These are phyloP conservation scores for Heliconius ethilla DNA, from an alignment of 2,888 invertebrate genomes.

Conservation along the genomic window DNA sequence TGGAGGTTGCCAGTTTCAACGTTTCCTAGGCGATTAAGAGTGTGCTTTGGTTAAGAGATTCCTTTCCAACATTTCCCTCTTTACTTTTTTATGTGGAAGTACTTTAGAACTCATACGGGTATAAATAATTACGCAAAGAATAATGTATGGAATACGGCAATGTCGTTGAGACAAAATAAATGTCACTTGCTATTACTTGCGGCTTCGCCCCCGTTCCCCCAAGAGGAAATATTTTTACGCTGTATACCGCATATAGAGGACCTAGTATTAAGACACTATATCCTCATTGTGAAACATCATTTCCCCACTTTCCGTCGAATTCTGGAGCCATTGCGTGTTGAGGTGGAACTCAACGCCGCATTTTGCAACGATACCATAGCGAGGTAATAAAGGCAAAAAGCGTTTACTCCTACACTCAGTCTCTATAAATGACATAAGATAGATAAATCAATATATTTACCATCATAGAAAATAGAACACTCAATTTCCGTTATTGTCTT, in stretches of 20 bases:
- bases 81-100: conserved; percentile 25
- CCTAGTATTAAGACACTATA: not conserved
- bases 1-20: conserved; percentile 28
- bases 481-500: not conserved
- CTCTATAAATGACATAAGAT: not conserved
- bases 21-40: conserved; percentile 29
- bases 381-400: not conserved
- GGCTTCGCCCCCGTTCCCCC: not conserved
- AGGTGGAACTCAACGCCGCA: not conserved
- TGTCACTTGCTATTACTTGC: not conserved
- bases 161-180: not conserved
- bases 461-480: not conserved
- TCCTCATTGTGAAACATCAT: not conserved
- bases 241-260: not conserved
- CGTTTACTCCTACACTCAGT: not conserved
- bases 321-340: not conserved
- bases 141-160: conserved; percentile 4
- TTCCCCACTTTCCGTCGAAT: not conserved
- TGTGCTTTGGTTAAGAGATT: conserved; percentile 30
- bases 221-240: too few relatives aligned
- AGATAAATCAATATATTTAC: not conserved
- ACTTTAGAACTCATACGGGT: conserved; percentile 30
- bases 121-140: conserved; percentile 17
- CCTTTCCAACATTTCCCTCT: conserved; percentile 29
- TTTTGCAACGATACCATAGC: not conserved